Percentiles rank a stretch among this genome's conserved stretches.
Evolutionary conservation across 2,113 vertebrate genomes (phyloP).

Genomic region (Albula glossodonta): DNA sequence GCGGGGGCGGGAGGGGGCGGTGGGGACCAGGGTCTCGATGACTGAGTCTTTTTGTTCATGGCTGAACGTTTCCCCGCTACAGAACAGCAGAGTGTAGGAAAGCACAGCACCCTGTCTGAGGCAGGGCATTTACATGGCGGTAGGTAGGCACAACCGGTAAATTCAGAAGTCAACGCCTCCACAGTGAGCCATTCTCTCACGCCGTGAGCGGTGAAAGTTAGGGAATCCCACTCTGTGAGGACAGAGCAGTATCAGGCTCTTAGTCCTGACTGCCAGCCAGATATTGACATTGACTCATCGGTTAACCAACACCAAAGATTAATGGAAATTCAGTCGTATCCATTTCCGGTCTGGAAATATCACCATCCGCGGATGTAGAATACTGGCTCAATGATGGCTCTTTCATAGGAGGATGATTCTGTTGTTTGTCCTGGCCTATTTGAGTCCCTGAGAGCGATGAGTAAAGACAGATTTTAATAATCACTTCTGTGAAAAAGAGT

Average conservation of each 20-base stretch:
- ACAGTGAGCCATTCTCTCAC: not conserved
- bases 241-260: not conserved
- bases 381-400: not conserved
- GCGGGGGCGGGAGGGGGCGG: not conserved
- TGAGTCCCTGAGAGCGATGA: conserved; percentile 16
- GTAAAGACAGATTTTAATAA: conserved; percentile 56
- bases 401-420: not conserved
- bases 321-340: not conserved
- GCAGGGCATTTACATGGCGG: too few relatives aligned
- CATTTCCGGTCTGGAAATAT: not conserved
- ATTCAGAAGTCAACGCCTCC: not conserved
- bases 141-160: not conserved
- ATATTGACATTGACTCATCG: not conserved
- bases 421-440: not conserved
- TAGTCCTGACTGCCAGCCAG: not conserved
- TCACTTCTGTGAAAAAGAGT: conserved; percentile 49
- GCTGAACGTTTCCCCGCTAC: not conserved
- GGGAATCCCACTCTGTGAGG: not conserved
- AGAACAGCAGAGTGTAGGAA: not conserved
- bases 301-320: not conserved
- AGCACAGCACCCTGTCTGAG: not conserved
- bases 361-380: not conserved
- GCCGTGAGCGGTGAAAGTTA: not conserved
- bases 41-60: not conserved
- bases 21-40: not conserved